Evolutionary conservation across 2,797 vertebrate species (phyloP).

Genomic region (Gallirallus australis): DNA sequence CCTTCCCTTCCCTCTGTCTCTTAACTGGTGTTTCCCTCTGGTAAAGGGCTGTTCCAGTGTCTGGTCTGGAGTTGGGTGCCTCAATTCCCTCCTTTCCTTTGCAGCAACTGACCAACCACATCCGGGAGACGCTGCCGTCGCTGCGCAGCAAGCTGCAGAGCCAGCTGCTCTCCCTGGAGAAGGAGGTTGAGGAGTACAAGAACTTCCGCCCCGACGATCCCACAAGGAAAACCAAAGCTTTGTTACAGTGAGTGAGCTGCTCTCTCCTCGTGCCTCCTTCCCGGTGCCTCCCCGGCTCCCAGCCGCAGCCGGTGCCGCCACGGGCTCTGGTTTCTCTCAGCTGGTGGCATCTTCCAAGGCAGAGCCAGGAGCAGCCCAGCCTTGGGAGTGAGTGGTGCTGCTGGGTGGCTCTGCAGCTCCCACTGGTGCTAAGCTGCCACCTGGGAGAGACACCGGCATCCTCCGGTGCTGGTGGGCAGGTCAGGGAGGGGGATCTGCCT

Average conservation of each 20-base stretch:
- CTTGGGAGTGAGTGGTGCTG: neutral
- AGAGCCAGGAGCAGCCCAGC: neutral
- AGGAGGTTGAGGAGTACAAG: constrained; percentile 98
- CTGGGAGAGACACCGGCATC: too few species aligned
- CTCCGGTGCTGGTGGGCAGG: neutral
- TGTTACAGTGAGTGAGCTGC: constrained; percentile 88
- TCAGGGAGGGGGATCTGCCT: too few species aligned
- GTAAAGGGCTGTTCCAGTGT: too few species aligned
- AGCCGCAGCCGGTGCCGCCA: too few species aligned
- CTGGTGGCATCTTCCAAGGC: neutral
- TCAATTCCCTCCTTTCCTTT: rapidly evolving
- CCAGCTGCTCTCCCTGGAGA: constrained; percentile 94
- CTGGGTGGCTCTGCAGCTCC: neutral
- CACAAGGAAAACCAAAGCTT: constrained; percentile 95
- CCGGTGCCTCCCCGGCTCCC: too few species aligned
- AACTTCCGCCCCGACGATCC: constrained; percentile 97
- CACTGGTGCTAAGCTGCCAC: neutral
- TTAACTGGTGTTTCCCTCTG: too few species aligned
- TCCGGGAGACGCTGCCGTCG: constrained; percentile 92
- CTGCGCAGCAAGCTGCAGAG: constrained; percentile 96
- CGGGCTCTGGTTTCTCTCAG: neutral
- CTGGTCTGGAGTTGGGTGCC: too few species aligned
- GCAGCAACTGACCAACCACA: constrained; percentile 98
- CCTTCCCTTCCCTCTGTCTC: too few species aligned
- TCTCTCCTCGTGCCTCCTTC: rapidly evolving